A percentile compares a stretch with the other conserved stretches of the same genome.
These are phyloP conservation scores for Hucho hucho DNA, from an alignment of 2,113 vertebrate genomes.

Conservation along the genomic window DNA sequence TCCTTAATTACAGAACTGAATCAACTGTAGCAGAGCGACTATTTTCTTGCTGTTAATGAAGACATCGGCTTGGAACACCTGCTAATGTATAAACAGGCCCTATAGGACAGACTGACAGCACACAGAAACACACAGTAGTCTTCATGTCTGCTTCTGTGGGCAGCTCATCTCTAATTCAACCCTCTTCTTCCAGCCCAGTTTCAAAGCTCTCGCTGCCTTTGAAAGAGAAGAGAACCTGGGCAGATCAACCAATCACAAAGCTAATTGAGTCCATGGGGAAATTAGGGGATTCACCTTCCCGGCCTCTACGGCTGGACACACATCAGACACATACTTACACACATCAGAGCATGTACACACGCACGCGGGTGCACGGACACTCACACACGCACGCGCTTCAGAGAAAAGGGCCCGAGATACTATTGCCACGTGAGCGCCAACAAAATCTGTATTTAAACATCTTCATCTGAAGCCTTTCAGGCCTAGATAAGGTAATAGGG, in stretches of 20 bases:
- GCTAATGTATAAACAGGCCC: conserved; percentile 57
- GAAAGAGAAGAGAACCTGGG: conserved; percentile 70
- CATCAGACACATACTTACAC: conserved; percentile 69
- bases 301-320: conserved; percentile 73
- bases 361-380: not conserved
- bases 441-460: conserved; percentile 24
- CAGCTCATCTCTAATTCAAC: conserved; percentile 68
- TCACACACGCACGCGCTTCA: not conserved
- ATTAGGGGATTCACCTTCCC: conserved; percentile 75
- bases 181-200: conserved; percentile 60
- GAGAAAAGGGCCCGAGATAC: conserved; percentile 51
- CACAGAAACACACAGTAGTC: not conserved
- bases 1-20: conserved; percentile 59
- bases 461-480: conserved; percentile 11
- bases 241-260: conserved; percentile 73
- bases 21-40: conserved; percentile 63
- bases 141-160: conserved; percentile 48
- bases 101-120: conserved; percentile 58
- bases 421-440: conserved; percentile 55
- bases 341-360: not conserved
- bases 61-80: conserved; percentile 59
- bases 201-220: conserved; percentile 72
- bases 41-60: conserved; percentile 72
- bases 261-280: conserved; percentile 76
- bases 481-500: conserved; percentile 25